phyloP scores from a whole-genome alignment of 2,113 vertebrate species.

The Prionailurus bengalensis region DNA sequence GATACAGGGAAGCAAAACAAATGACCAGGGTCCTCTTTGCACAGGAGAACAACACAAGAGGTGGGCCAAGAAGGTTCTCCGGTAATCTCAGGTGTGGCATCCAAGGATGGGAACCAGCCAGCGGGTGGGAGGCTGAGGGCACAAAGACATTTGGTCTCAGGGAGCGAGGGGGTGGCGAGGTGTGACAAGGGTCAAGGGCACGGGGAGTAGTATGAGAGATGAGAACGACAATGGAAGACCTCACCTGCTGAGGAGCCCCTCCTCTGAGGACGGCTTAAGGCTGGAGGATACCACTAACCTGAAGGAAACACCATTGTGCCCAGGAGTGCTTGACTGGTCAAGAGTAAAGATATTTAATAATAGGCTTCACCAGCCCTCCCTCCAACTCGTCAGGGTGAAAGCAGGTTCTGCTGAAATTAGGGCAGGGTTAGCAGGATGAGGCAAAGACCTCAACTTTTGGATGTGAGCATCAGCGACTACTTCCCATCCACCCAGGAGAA shows the following conservation, averaged over 20 bases:
- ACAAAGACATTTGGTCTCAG: background rate
- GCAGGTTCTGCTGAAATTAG: background rate
- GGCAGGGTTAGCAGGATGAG: background rate
- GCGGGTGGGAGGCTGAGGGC: background rate
- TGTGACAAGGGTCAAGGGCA: background rate
- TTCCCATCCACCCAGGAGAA: fast-evolving
- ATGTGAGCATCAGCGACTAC: background rate
- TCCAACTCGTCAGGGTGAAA: background rate
- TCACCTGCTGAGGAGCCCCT: background rate
- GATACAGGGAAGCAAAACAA: background rate
- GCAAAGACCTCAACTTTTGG: background rate
- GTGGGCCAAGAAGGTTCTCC: background rate
- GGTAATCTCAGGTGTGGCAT: background rate
- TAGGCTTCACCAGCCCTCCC: too few species aligned
- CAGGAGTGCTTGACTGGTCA: background rate
- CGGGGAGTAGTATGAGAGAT: fast-evolving
- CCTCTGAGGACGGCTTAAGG: background rate
- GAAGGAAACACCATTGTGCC: background rate
- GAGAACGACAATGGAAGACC: background rate
- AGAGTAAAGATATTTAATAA: background rate
- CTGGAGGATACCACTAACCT: background rate
- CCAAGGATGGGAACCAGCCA: background rate
- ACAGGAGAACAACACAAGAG: background rate
- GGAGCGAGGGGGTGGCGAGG: background rate
- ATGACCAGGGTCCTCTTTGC: background rate